Evolutionary conservation across 1,140 invertebrate genomes (phyloP), one percentile per base, ranked within the genome.

Genomic region (Drosophila littoralis): DNA sequence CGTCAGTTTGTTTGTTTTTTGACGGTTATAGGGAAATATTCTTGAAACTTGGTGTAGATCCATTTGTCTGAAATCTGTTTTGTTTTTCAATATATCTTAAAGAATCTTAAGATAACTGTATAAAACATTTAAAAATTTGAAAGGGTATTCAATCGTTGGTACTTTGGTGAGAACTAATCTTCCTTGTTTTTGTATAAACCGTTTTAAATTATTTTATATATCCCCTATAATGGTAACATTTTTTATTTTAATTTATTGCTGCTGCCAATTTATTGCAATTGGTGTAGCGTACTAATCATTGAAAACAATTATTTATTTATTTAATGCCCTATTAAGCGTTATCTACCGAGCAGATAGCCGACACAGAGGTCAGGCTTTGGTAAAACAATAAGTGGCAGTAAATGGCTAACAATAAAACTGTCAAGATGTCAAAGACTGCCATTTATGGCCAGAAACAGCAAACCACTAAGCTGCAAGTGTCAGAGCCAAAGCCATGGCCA

Each of bases 401-500:
- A 69, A 66, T 46, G 66, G 64, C 40, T 50, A 75, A 79, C 83
- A 86, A 79, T 86, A 86, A 83, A 88, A 83, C 76, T 86, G 82
- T 86, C 82, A 80, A 83, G 79, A 88, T 71, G 83, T 88, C 82
- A 70, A 12, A 36, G 58, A 15, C 7, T 38, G 43, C 17, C 51
- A 28, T 15, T 57, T 66, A 36, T 50, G 35, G 61, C 45, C 35
- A 22, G 42, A 36, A 43, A 58, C 45, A 43, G 51, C 36, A 50
- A 79, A 64, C 82, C 83, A 75, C 79, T 77, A 88, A 88, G 84
- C 84, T 72, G 64, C 42, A 82, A 80, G 70, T 75, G 70, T 76
- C 77, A 69, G 28, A 45, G 46, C 17, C 42, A 67, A 81, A 72
- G 64, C 63, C 54, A 45, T 75, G 52, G 48, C 28, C 77, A 71